Conservation (phyloP, 2,888 invertebrate species). For the Pachymerium ferrugineum region DNA sequence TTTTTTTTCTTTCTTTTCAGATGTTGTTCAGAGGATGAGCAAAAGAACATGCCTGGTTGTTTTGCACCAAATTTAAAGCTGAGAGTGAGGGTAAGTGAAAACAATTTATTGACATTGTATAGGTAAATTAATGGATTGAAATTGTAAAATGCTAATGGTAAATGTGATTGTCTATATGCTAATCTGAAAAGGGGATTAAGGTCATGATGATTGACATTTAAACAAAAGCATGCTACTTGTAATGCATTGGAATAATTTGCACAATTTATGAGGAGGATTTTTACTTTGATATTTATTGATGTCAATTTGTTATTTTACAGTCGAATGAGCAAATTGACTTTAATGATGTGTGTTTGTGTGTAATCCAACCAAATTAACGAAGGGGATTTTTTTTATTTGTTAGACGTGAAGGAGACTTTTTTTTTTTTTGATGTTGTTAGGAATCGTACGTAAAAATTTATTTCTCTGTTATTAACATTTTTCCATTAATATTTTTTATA, state of each 20-base stretch:
- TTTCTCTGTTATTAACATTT: background rate
- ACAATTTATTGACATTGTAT: background rate
- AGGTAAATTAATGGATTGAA: no score
- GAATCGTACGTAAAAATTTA: background rate
- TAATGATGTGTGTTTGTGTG: background rate
- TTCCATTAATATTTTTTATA: background rate
- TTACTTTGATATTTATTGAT: background rate
- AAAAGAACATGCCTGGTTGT: slow-evolving; percentile 6
- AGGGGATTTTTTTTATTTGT: no score
- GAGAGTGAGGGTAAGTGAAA: background rate
- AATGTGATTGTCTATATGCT: background rate
- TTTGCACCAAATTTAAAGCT: slow-evolving; percentile 15
- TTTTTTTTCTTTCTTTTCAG: background rate
- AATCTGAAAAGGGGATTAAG: background rate
- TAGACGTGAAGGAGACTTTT: no score
- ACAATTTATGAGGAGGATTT: no score
- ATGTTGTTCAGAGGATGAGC: background rate
- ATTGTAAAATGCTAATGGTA: background rate
- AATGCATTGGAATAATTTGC: background rate
- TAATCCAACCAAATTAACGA: no score
- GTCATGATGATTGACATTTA: background rate
- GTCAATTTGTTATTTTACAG: background rate
- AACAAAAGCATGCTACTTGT: background rate
- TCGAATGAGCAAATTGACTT: background rate
- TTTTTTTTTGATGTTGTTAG: background rate